Conservation (phyloP, 1,140 invertebrate species). For the Drosophila murphyi region DNA sequence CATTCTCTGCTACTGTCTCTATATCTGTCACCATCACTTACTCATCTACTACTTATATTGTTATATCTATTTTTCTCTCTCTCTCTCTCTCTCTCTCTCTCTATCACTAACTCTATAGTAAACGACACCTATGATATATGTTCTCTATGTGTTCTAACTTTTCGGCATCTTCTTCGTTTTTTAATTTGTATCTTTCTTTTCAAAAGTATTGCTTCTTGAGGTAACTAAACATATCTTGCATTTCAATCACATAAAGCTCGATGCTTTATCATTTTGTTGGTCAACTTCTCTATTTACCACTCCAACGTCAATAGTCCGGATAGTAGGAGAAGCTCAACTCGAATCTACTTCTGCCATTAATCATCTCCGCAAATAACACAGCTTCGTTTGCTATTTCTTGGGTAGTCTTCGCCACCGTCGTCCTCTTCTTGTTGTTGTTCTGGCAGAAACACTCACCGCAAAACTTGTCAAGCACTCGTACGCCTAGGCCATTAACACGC, state of each 20-base stretch:
- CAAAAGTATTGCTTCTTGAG: not conserved
- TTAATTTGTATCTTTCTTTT: not conserved
- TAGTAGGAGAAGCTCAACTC: not conserved
- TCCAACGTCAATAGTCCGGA: constrained; percentile 3
- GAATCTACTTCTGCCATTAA: constrained; percentile 49
- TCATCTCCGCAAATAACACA: constrained; percentile 65
- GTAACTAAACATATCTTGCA: constrained; percentile 7
- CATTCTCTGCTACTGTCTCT: too few relatives aligned
- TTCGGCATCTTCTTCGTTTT: not conserved
- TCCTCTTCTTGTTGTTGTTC: constrained; percentile 27
- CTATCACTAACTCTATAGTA: too few relatives aligned
- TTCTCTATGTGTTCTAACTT: too few relatives aligned
- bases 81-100: too few relatives aligned
- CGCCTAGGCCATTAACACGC: constrained; percentile 77
- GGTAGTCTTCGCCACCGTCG: not conserved
- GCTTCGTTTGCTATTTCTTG: constrained; percentile 18
- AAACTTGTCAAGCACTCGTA: constrained; percentile 68
- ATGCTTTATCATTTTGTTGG: constrained; percentile 5
- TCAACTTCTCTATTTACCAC: constrained; percentile 20
- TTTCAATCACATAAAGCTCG: constrained; percentile 2
- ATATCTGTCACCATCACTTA: too few relatives aligned
- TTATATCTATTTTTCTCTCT: too few relatives aligned
- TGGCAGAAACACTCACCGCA: constrained; percentile 58
- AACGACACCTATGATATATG: too few relatives aligned
- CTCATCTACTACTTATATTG: too few relatives aligned